These are phyloP conservation scores for Plebejus melissa DNA, from an alignment of 2,888 invertebrate species.

Conservation along the genomic window DNA sequence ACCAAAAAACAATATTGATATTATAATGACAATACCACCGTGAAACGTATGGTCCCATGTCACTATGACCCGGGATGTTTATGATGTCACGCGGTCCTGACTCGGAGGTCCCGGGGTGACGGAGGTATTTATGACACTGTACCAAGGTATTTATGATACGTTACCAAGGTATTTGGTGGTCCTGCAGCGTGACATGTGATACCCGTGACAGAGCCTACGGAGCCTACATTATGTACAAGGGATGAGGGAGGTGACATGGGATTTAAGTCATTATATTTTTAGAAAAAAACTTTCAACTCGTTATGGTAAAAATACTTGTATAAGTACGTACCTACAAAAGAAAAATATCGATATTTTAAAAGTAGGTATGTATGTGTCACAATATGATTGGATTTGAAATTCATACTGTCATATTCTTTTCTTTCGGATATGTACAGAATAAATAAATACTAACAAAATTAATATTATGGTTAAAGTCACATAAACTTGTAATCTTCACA, in stretches of 20 bases:
- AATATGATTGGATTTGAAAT: no score
- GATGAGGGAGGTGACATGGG: no score
- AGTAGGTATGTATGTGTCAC: no score
- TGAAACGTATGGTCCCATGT: background rate
- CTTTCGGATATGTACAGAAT: no score
- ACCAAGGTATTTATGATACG: background rate
- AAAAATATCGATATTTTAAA: no score
- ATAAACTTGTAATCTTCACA: background rate
- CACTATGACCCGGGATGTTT: constrained; percentile 1
- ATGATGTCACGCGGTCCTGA: background rate
- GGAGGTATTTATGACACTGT: background rate
- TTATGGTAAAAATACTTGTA: no score
- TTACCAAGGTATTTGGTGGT: background rate
- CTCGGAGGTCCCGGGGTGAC: constrained; percentile 17
- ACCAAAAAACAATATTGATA: background rate
- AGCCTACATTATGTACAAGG: background rate
- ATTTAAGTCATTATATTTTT: no score
- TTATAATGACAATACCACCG: background rate
- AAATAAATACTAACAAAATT: no score
- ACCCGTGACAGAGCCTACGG: background rate
- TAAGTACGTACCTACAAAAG: no score
- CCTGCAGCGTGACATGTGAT: background rate
- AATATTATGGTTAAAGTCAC: no score
- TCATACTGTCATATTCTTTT: no score
- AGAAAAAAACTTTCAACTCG: no score